phyloP scores from a whole-genome alignment of 2,888 invertebrate genomes.

The Gymnosoma rotundatum region DNA sequence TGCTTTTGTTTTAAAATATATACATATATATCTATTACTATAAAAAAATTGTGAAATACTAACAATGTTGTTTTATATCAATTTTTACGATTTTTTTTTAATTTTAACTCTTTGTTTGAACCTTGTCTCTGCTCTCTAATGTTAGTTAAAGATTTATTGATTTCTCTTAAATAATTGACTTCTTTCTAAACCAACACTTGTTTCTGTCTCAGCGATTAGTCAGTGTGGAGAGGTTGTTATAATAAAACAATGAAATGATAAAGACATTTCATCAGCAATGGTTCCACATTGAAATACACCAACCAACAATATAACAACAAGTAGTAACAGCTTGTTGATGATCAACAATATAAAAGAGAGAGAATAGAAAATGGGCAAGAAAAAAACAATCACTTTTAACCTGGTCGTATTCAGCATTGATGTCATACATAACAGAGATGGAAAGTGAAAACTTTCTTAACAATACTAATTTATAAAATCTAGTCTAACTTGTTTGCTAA shows the following conservation, averaged over 20 bases:
- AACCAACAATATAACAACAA: constrained; percentile 29
- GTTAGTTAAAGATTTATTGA: background rate
- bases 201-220: background rate
- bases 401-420: constrained; percentile 22
- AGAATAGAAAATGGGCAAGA: background rate
- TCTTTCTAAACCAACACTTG: background rate
- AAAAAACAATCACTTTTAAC: constrained; percentile 45
- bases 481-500: no score
- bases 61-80: constrained; percentile 33
- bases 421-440: constrained; percentile 34
- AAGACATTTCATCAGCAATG: constrained; percentile 60
- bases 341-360: background rate
- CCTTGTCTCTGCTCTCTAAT: background rate
- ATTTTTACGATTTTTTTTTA: background rate
- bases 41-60: background rate
- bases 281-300: constrained; percentile 4
- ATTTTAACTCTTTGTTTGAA: background rate
- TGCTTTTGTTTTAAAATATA: no score
- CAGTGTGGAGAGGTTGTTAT: background rate
- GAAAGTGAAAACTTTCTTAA: background rate
- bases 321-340: constrained; percentile 11
- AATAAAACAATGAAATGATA: constrained; percentile 43
- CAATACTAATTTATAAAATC: background rate
- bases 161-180: background rate
- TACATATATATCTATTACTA: no score